Evolutionary conservation across 2,888 invertebrate genomes (phyloP).

Genomic region (Rosalia funebris): DNA sequence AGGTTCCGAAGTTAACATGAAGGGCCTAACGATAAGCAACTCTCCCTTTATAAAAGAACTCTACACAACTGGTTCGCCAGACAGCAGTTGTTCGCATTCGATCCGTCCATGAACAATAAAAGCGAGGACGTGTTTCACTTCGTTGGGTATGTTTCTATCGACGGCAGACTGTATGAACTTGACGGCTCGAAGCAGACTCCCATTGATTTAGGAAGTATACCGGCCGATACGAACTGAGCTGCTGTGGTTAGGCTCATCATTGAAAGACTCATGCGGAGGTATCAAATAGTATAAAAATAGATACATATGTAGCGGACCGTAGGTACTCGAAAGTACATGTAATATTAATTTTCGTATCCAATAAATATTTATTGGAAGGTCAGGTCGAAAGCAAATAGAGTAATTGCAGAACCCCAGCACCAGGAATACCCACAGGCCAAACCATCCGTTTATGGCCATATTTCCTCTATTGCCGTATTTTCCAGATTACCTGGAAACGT

Average conservation of each 20-base stretch:
- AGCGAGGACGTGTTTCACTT: constrained; percentile 98
- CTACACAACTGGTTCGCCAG: constrained; percentile 98
- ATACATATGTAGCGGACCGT: too few relatives aligned
- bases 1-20: constrained; percentile 88
- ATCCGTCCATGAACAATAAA: constrained; percentile 76
- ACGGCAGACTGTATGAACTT: constrained; percentile 91
- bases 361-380: too few relatives aligned
- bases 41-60: constrained; percentile 88
- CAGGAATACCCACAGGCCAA: too few relatives aligned
- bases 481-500: too few relatives aligned
- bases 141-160: constrained; percentile 94
- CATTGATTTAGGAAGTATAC: constrained; percentile 89
- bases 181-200: constrained; percentile 97
- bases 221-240: constrained; percentile 86
- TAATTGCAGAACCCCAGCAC: too few relatives aligned
- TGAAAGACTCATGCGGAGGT: constrained; percentile 90
- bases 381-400: too few relatives aligned
- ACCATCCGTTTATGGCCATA: too few relatives aligned
- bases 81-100: constrained; percentile 92
- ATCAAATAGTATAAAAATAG: constrained; percentile 2
- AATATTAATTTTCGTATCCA: too few relatives aligned
- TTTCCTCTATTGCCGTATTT: too few relatives aligned
- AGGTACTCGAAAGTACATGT: too few relatives aligned
- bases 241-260: constrained; percentile 91
- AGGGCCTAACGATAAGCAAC: constrained; percentile 94